Conservation (phyloP, 1,140 invertebrate species). For the Leptinotarsa defecta region DNA sequence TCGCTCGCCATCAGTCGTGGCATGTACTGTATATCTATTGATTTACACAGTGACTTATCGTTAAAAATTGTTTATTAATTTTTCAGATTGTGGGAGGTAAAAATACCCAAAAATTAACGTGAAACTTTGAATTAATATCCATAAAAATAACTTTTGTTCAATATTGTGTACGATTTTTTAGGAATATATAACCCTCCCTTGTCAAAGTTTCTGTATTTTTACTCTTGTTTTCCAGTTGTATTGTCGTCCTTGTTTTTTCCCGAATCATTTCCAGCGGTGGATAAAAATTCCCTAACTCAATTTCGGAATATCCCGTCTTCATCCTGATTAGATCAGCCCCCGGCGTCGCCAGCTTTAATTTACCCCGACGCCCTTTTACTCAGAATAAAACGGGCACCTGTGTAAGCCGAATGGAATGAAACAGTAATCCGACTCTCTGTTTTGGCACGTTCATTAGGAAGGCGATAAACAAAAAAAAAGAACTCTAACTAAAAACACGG, state of each 20-base stretch:
- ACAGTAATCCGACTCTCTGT: background rate
- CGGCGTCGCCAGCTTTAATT: background rate
- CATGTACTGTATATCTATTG: too few species aligned
- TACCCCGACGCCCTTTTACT: background rate
- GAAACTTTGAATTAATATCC: too few species aligned
- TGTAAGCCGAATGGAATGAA: constrained; percentile 3
- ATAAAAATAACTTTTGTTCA: too few species aligned
- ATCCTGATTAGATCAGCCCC: constrained; percentile 5
- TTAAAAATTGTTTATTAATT: too few species aligned
- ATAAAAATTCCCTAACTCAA: background rate
- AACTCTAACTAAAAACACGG: background rate
- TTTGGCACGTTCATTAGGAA: background rate
- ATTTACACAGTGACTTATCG: too few species aligned
- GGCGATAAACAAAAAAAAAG: constrained; percentile 1
- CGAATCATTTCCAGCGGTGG: background rate
- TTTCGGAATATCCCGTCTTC: background rate
- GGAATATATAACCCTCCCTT: too few species aligned
- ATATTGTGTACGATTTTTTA: too few species aligned
- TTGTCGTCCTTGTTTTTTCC: background rate
- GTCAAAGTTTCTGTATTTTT: background rate
- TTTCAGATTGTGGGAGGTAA: too few species aligned
- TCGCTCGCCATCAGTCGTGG: too few species aligned
- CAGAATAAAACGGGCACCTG: background rate
- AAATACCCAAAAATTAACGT: too few species aligned
- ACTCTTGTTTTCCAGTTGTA: background rate